Percentiles rank a stretch among this genome's conserved stretches.
These are phyloP conservation scores for Quiscalus mexicanus DNA, from an alignment of 2,113 vertebrate species.

Conservation along the genomic window DNA sequence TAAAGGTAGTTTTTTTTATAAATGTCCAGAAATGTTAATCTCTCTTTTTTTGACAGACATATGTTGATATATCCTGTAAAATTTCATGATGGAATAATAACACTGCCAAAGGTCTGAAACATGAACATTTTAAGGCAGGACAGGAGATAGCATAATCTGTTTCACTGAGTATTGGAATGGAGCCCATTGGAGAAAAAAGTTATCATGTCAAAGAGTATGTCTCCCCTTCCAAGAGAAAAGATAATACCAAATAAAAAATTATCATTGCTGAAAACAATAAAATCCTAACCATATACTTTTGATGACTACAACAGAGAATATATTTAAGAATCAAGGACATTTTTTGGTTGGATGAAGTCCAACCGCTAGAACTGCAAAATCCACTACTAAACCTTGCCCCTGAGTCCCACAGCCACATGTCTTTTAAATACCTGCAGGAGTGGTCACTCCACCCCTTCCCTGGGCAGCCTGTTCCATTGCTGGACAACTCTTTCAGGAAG, in stretches of 20 bases:
- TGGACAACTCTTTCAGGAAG: neutral
- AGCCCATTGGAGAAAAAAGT: neutral
- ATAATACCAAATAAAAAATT: neutral
- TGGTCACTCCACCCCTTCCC: neutral
- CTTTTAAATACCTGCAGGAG: neutral
- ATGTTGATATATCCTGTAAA: neutral
- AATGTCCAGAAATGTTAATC: neutral
- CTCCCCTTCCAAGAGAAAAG: neutral
- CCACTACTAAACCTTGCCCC: neutral
- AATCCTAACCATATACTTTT: neutral
- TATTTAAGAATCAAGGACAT: neutral
- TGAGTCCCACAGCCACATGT: accelerated
- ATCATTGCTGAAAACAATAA: neutral
- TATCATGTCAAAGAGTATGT: neutral
- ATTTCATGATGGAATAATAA: neutral
- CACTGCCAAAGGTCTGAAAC: neutral
- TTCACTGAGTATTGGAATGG: neutral
- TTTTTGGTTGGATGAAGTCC: neutral
- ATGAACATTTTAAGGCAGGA: neutral
- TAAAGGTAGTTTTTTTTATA: neutral
- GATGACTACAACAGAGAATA: neutral
- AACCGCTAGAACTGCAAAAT: neutral
- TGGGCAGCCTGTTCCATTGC: neutral
- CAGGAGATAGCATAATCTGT: neutral
- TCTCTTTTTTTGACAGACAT: neutral